These are phyloP conservation scores for Chitala chitala DNA, from an alignment of 2,113 vertebrate species.

Conservation along the genomic window DNA sequence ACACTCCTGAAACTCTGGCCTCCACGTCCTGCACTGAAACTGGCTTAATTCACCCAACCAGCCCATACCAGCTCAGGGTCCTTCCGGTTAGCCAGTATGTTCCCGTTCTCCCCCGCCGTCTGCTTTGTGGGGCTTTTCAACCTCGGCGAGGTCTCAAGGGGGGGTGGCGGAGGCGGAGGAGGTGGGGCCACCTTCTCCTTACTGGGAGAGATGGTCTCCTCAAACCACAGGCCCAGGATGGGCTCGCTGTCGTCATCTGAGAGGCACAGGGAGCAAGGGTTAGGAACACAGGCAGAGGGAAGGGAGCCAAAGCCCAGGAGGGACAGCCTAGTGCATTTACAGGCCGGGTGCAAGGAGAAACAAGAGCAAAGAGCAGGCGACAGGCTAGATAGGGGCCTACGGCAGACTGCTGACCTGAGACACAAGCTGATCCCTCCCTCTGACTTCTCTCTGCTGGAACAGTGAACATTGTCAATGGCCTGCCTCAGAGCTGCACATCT, in stretches of 20 bases:
- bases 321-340: conserved; percentile 21
- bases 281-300: neutral
- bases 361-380: conserved; percentile 21
- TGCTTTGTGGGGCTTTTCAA: conserved; percentile 94
- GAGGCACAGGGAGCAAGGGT: neutral
- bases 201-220: conserved; percentile 95
- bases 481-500: conserved; percentile 17
- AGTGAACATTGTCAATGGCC: conserved; percentile 71
- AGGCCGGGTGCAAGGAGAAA: conserved; percentile 25
- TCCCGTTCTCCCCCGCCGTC: conserved; percentile 82
- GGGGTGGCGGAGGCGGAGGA: conserved; percentile 81
- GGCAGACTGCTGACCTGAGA: conserved; percentile 74
- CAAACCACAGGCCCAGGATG: conserved; percentile 97
- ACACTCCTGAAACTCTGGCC: no score
- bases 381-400: conserved; percentile 56
- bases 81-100: conserved; percentile 94
- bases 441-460: conserved; percentile 78
- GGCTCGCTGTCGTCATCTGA: conserved; percentile 96
- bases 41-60: no score
- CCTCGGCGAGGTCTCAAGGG: conserved; percentile 83
- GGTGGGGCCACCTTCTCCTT: conserved; percentile 92
- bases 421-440: conserved; percentile 74
- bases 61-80: conserved; percentile 88
- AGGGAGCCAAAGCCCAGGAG: neutral
- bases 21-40: no score